Conservation (phyloP, 1,140 invertebrate species). For the Archivesica marissinica region DNA sequence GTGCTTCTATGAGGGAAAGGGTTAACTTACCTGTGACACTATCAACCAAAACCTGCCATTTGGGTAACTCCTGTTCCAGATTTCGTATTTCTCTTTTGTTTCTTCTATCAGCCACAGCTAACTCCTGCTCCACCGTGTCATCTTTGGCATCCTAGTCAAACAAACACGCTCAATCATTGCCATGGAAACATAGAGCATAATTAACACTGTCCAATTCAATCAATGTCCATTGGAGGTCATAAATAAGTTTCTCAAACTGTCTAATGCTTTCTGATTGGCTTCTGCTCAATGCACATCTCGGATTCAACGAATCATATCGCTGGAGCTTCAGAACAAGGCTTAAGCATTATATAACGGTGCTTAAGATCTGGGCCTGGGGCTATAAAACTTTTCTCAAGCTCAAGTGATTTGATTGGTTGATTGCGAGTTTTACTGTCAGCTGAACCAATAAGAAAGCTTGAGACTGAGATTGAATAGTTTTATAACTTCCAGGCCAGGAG, state of each 20-base stretch:
- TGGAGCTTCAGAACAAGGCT: no score
- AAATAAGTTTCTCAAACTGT: not conserved
- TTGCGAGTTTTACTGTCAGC: no score
- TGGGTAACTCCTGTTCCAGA: slow-evolving; percentile 94
- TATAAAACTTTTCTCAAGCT: no score
- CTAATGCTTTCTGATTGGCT: not conserved
- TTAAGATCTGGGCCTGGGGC: no score
- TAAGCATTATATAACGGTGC: no score
- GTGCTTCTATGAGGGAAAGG: no score
- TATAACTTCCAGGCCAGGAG: no score
- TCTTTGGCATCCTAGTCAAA: slow-evolving; percentile 89
- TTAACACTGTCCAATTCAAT: not conserved
- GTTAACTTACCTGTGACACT: slow-evolving; percentile 88
- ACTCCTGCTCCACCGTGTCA: slow-evolving; percentile 89
- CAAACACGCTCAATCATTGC: not conserved
- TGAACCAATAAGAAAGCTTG: no score
- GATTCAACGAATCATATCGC: no score
- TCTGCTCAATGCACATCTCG: not conserved
- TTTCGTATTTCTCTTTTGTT: slow-evolving; percentile 93
- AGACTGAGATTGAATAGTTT: no score
- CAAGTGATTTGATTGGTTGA: no score
- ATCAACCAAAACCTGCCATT: slow-evolving; percentile 97
- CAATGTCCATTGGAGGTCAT: not conserved
- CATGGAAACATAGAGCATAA: not conserved
- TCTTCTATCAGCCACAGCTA: slow-evolving; percentile 85